Percentiles rank a stretch among this genome's conserved stretches.
Conservation (phyloP, 2,888 invertebrate genomes). For the Lordiphosa andalusiaca region DNA sequence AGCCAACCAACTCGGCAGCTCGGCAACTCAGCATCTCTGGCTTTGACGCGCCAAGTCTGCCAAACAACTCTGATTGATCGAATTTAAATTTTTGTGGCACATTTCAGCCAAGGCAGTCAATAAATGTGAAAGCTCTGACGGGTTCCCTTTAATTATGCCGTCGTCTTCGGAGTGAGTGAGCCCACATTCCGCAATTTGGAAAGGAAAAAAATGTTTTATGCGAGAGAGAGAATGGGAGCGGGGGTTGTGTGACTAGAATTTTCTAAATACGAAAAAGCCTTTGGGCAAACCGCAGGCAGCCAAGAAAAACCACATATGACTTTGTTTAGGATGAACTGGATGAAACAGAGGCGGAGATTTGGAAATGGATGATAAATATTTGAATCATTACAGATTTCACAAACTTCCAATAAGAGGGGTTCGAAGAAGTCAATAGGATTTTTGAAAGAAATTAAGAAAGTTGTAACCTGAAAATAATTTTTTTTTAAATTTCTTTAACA, state of each 20-base stretch:
- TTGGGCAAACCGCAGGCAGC: slow-evolving; percentile 9
- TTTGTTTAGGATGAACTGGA: slow-evolving; percentile 3
- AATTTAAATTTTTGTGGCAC: slow-evolving; percentile 72
- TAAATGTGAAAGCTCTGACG: slow-evolving; percentile 46
- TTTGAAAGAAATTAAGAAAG: no score
- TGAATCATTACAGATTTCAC: no score
- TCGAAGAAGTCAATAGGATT: no score
- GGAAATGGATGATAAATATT: no score
- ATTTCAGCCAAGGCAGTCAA: slow-evolving; percentile 52
- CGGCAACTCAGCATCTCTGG: slow-evolving; percentile 29
- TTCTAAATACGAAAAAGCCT: not conserved
- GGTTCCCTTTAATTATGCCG: slow-evolving; percentile 52
- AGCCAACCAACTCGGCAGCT: slow-evolving; percentile 6
- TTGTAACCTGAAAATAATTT: no score
- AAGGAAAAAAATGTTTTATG: not conserved
- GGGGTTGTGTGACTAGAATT: slow-evolving; percentile 2
- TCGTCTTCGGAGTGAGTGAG: not conserved
- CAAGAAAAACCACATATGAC: slow-evolving; percentile 16
- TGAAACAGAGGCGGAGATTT: slow-evolving; percentile 5
- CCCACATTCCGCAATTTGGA: not conserved
- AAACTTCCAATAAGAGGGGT: no score
- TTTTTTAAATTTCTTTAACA: no score
- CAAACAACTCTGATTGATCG: slow-evolving; percentile 59
- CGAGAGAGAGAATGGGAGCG: not conserved
- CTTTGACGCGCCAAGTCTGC: slow-evolving; percentile 39